Evolutionary conservation across 2,113 vertebrate species (phyloP).

Genomic region (Plectropomus leopardus): DNA sequence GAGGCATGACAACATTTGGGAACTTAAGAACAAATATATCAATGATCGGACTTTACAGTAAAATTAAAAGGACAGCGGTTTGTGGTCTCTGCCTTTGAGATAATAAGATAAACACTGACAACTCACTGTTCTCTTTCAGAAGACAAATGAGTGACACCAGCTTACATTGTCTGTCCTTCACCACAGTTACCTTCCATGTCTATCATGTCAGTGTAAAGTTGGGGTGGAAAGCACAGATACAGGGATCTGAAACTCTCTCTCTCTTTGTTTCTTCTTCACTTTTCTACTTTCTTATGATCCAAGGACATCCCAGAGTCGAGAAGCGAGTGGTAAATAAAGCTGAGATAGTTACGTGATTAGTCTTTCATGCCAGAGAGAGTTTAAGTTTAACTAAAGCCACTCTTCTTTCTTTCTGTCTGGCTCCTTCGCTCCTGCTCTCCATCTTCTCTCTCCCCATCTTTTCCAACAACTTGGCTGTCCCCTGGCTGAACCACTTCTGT

Average conservation of each 20-base stretch:
- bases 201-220: conserved; percentile 12
- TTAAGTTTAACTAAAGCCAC: conserved; percentile 66
- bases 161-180: conserved; percentile 1
- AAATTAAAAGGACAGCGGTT: neutral
- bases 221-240: neutral
- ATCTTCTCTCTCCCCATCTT: conserved; percentile 44
- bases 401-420: conserved; percentile 44
- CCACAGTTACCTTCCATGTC: conserved; percentile 13
- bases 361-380: conserved; percentile 56
- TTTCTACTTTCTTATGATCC: conserved; percentile 44
- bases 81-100: conserved; percentile 4
- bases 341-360: conserved; percentile 59
- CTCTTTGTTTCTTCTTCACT: conserved; percentile 24
- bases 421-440: conserved; percentile 44
- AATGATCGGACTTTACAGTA: neutral
- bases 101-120: neutral
- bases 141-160: neutral
- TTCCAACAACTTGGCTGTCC: conserved; percentile 70
- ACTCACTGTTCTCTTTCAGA: neutral
- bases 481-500: conserved; percentile 75
- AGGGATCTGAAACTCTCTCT: conserved; percentile 10
- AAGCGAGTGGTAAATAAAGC: conserved; percentile 55
- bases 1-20: neutral
- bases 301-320: conserved; percentile 50
- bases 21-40: neutral